Conservation (phyloP, 1,140 invertebrate species). For the Sinonovacula constricta region DNA sequence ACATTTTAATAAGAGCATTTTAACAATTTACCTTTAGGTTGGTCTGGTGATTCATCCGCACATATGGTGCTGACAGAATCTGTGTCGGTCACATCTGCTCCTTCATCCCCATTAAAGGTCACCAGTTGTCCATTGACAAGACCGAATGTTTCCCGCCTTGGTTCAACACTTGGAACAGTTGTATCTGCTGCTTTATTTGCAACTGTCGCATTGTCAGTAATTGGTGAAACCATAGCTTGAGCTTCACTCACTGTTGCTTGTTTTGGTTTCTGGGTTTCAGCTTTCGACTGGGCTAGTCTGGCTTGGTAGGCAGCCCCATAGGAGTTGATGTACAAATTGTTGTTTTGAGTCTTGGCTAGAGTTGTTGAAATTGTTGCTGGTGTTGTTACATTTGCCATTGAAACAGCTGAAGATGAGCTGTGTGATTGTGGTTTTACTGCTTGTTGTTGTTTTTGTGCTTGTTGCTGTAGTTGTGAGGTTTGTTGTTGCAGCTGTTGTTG, state of each 20-base stretch:
- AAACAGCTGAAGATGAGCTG: no score
- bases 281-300: neutral
- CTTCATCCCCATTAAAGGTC: neutral
- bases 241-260: neutral
- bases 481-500: conserved; percentile 5
- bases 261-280: neutral
- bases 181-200: neutral
- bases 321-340: conserved; percentile 26
- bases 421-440: neutral
- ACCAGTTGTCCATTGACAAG: neutral
- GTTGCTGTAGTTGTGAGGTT: neutral
- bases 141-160: neutral
- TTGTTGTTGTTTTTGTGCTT: neutral
- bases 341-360: conserved; percentile 17
- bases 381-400: conserved; percentile 5
- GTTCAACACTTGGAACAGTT: neutral
- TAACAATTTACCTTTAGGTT: no score
- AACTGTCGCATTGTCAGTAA: no score
- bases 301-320: conserved; percentile 41
- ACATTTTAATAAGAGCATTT: no score
- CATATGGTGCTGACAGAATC: no score
- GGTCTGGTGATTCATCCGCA: no score
- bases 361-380: neutral
- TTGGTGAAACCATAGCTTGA: no score
- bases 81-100: no score